These are phyloP conservation scores for Pelagia noctiluca DNA, from an alignment of 30 jellyfish, hydroid and myxozoan species.

Conservation along the genomic window DNA sequence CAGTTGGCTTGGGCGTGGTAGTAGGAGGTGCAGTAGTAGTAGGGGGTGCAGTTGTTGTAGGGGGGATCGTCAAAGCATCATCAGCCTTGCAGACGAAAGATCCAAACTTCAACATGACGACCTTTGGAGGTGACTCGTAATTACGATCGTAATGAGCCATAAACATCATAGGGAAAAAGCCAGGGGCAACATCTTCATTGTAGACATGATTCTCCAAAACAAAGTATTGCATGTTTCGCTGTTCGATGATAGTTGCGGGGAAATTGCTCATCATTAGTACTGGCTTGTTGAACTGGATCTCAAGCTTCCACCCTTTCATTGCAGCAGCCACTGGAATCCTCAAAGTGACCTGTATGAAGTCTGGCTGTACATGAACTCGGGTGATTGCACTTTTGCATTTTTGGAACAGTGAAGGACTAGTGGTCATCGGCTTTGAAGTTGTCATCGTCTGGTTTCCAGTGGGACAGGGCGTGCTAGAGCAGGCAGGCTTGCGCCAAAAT, in stretches of 20 bases:
- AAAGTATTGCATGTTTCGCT: background rate
- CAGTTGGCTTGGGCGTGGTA: too few relatives aligned
- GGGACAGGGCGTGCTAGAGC: constrained; percentile 12
- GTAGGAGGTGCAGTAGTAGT: background rate
- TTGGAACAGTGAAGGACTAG: constrained; percentile 9
- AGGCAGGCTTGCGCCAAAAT: background rate
- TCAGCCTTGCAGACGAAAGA: background rate
- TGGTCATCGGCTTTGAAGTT: background rate
- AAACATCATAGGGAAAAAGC: background rate
- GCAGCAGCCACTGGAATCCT: constrained; percentile 18
- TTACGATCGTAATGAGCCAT: constrained; percentile 13
- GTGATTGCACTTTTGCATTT: background rate
- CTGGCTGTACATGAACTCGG: background rate
- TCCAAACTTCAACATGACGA: background rate
- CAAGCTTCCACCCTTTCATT: constrained; percentile 37
- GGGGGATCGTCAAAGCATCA: background rate
- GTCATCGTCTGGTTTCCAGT: background rate
- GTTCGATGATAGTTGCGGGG: constrained; percentile 6
- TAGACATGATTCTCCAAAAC: background rate
- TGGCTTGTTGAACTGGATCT: constrained; percentile 33
- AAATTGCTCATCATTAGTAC: constrained; percentile 1
- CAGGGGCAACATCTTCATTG: constrained; percentile 5
- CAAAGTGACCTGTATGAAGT: background rate
- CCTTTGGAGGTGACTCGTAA: background rate
- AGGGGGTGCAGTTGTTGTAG: background rate